phyloP scores from a whole-genome alignment of 2,888 invertebrate species.

The Microplitis deprimator region DNA sequence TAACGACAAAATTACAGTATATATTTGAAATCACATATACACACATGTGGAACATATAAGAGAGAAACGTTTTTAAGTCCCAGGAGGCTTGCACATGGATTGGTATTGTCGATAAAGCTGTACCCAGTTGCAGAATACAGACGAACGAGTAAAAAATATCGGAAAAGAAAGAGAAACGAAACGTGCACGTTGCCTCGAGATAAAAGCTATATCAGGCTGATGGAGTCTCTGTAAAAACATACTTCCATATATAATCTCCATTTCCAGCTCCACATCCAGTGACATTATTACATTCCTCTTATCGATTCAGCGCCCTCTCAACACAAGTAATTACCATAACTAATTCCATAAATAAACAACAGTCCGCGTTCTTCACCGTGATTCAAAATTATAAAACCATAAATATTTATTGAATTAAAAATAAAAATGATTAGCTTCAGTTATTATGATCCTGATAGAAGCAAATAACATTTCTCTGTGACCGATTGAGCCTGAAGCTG shows the following conservation, averaged over 20 bases:
- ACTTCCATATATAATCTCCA: neutral
- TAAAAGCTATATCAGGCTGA: neutral
- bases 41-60: neutral
- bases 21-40: neutral
- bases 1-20: neutral
- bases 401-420: neutral
- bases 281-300: neutral
- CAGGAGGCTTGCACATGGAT: neutral
- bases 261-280: no score
- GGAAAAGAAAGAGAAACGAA: neutral
- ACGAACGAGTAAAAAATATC: neutral
- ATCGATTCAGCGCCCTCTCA: neutral
- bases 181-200: neutral
- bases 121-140: neutral
- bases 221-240: neutral
- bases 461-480: slow-evolving; percentile 44
- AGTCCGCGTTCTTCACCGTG: no score
- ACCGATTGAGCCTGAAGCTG: slow-evolving; percentile 56
- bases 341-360: neutral
- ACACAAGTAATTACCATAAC: neutral
- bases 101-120: neutral
- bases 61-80: neutral
- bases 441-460: neutral
- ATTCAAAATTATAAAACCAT: no score
- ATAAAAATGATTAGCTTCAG: neutral